Base-by-base conservation (phyloP, 1,140 invertebrate species). In the Eupristina koningsbergeri region DNA sequence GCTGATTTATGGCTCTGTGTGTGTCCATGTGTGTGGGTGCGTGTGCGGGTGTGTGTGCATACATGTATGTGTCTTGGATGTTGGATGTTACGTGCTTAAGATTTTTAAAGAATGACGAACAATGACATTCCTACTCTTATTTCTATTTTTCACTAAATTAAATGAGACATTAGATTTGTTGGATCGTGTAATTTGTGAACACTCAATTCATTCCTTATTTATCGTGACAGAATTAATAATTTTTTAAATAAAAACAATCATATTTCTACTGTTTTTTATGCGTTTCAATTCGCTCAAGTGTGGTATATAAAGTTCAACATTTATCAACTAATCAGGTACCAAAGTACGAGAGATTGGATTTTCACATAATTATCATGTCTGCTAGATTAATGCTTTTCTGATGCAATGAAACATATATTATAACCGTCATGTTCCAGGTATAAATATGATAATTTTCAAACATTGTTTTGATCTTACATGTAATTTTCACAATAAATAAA, bases 61-160 rank as follows among this genome's bases (percentile, higher is more conserved):
- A n/a, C n/a, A n/a, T n/a, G n/a, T n/a, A n/a, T n/a, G n/a, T n/a
- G n/a, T n/a, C n/a, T 17, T 29, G 47, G 2, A 50, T 50, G 47
- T 50, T 50, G 17, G 9, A 19, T 79, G 22, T 86, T 86, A 86
- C 87, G 86, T 88, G 86, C 86, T 87, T 75, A 78, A 80, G 83
- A 63, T 58, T 19, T 11, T 34, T 34, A 63, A 39, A 45, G 71
- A 47, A n/a, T 36, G 50, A 82, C 36, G 84, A 64, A 78, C 22
- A 69, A 75, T 82, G 39, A 39, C 41, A 86, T 58, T n/a, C 45
- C 15, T 9, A 5, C 67, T 41, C 6, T 8, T 11, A 71, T 71
- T 26, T 0, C 36, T 41, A 0, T 39, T 15, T n/a, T n/a, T n/a
- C 9, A n/a, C 26, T 17, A 67, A 67, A 13, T 5, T 17, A 15